Conservation (phyloP, 2,888 invertebrate genomes). For the Gymnoscelis rufifasciata region DNA sequence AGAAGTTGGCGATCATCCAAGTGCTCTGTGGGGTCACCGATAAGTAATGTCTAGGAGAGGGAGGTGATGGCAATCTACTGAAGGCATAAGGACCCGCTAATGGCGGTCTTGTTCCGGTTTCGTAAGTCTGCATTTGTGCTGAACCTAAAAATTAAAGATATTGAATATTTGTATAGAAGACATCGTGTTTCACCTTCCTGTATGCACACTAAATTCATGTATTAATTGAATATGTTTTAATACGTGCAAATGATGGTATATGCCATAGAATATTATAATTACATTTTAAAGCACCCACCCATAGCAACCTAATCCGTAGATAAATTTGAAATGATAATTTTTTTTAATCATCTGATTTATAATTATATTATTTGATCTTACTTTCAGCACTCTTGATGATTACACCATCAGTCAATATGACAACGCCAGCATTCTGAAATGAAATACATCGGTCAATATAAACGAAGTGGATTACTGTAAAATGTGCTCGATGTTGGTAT, state of each 20-base stretch:
- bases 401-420: constrained; percentile 86
- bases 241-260: too few relatives aligned
- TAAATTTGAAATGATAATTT: too few relatives aligned
- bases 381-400: constrained; percentile 80
- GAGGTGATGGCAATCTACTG: constrained; percentile 90
- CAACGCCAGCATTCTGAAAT: constrained; percentile 86
- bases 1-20: constrained; percentile 91
- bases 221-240: too few relatives aligned
- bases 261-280: too few relatives aligned
- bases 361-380: constrained; percentile 34
- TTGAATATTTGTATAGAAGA: too few relatives aligned
- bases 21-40: constrained; percentile 85
- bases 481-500: background rate
- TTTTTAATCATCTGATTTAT: background rate
- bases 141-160: constrained; percentile 17
- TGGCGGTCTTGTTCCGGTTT: constrained; percentile 85
- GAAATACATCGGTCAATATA: background rate
- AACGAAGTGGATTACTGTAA: background rate
- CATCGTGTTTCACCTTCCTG: too few relatives aligned
- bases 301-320: too few relatives aligned
- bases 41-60: constrained; percentile 88
- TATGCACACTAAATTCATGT: too few relatives aligned
- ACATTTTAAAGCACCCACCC: too few relatives aligned
- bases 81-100: constrained; percentile 94
- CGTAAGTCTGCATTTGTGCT: constrained; percentile 38